Base-by-base conservation (phyloP, 2,113 vertebrate genomes). In the Chionodraco myersi region DNA sequence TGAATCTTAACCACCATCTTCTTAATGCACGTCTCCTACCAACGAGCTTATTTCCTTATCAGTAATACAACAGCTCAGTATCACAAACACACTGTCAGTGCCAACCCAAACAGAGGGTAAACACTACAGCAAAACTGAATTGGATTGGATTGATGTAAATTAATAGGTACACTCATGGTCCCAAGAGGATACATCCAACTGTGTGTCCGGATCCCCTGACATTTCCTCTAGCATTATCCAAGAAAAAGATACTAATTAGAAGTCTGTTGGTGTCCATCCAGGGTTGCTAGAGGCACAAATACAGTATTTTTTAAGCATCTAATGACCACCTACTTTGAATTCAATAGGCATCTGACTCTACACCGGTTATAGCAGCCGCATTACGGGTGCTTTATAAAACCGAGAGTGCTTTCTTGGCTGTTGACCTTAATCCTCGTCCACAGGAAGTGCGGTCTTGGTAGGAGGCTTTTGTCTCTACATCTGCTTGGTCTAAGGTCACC, bases 391-490 rank as follows among this genome's bases (percentile, higher is more conserved):
- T 75, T 75, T 76, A 80, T 81, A 15, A 68, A 83, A 76, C 78
- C 12, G 18, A 65, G 74, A 83, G 83, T 69, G 72, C 72, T 91
- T 87, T 84, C 85, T 84, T 80, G 62, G 72, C 53, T 69, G 73
- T 83, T 91, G 89, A 91, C 89, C 92, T 89, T 92, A 93, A 94
- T 93, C 91, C 87, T 78, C 23, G 0, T 78, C 58, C 52, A 56
- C 59, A 85, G 76, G 82, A 86, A 88, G 77, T 18, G 60, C 71
- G 70, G 78, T 51, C 82, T 59, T 72, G 70, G 51, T 79, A 65
- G 6, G 52, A 79, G 80, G 72, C 69, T 73, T 23, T 58, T 21
- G 34, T 49, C 70, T 26, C 54, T 77, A 75, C 78, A 81, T 73
- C 74, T 71, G 73, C 30, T 21, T 77, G 52, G 53, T 72, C 61